Evolutionary conservation across 2,113 vertebrate species (phyloP).

Genomic region (Pangasianodon hypophthalmus): DNA sequence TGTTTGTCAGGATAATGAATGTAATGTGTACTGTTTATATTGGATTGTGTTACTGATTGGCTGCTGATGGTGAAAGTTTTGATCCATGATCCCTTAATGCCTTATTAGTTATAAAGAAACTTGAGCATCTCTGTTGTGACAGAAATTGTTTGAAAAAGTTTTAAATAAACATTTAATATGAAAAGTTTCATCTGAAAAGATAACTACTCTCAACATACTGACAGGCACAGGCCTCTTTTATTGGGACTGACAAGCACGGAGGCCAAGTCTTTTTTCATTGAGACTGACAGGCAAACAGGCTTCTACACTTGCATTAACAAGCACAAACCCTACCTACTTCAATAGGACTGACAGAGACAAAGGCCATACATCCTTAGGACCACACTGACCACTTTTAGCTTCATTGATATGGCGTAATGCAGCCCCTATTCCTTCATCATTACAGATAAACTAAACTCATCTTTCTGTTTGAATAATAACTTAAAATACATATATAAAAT

Average conservation of each 20-base stretch:
- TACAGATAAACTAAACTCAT: background rate
- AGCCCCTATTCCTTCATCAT: background rate
- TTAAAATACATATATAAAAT: slow-evolving; percentile 48
- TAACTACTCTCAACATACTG: background rate
- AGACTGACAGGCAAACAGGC: too few relatives aligned
- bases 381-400: background rate
- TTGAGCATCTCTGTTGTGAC: background rate
- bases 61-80: background rate
- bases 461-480: background rate
- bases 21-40: background rate
- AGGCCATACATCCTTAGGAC: background rate
- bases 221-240: too few relatives aligned
- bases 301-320: background rate
- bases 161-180: background rate
- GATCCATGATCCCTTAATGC: background rate
- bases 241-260: too few relatives aligned
- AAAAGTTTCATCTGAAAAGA: background rate
- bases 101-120: background rate
- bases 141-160: background rate
- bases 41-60: background rate
- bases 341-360: background rate
- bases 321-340: background rate
- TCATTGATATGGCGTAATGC: background rate
- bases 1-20: background rate
- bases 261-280: background rate